These are phyloP conservation scores for Holcopasites calliopsidis DNA, from an alignment of 1,140 invertebrate species.

Conservation along the genomic window DNA sequence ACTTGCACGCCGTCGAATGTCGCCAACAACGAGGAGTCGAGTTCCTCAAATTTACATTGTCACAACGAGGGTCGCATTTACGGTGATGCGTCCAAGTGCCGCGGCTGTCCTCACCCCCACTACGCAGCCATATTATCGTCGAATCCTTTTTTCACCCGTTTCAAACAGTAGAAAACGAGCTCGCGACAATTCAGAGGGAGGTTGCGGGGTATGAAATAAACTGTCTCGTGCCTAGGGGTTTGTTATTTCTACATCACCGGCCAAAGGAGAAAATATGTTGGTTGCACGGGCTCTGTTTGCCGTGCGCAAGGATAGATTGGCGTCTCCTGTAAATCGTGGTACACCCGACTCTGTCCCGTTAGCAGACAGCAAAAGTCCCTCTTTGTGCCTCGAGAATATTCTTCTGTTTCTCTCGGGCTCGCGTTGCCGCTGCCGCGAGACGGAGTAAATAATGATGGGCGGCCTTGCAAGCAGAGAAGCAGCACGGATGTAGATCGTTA, in stretches of 20 bases:
- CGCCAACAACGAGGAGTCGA: not conserved
- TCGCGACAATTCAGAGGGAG: constrained; percentile 63
- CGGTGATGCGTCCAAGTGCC: not conserved
- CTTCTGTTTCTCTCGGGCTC: constrained; percentile 25
- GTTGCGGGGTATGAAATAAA: constrained; percentile 58
- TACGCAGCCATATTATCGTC: constrained; percentile 9
- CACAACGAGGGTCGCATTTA: constrained; percentile 35
- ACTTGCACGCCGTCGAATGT: not conserved
- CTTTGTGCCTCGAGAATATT: constrained; percentile 19
- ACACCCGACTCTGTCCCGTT: constrained; percentile 49
- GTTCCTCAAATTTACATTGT: constrained; percentile 27
- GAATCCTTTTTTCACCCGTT: not conserved
- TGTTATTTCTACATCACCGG: constrained; percentile 67
- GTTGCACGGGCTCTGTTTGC: constrained; percentile 46
- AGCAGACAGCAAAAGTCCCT: constrained; percentile 15
- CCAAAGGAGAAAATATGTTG: constrained; percentile 60
- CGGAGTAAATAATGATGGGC: constrained; percentile 47
- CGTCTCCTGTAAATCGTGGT: constrained; percentile 57
- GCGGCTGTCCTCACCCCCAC: not conserved
- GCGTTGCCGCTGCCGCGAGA: constrained; percentile 9
- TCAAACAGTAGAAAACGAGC: constrained; percentile 48
- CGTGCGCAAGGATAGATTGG: constrained; percentile 48
- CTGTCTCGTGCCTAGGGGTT: constrained; percentile 55
- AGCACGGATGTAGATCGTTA: too few species aligned
- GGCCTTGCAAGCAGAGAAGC: too few species aligned